These are phyloP conservation scores for Pseudomyrmex cubaensis DNA, from an alignment of 1,140 invertebrate genomes.

Conservation along the genomic window DNA sequence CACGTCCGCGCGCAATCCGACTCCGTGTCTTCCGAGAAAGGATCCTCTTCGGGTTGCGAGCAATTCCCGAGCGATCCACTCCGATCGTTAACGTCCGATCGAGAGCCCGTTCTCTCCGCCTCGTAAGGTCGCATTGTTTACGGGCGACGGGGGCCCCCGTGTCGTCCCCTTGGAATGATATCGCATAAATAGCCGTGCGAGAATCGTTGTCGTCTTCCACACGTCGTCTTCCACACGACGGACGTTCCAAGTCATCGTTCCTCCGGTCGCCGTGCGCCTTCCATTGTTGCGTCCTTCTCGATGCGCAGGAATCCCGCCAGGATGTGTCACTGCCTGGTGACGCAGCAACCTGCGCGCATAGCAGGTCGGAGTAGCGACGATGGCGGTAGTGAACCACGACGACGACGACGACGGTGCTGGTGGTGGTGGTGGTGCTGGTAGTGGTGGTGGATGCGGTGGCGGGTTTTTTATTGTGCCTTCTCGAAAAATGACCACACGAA, in stretches of 20 bases:
- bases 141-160: conserved; percentile 62
- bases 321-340: conserved; percentile 71
- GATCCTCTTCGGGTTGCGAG: background rate
- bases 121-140: conserved; percentile 71
- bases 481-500: conserved; percentile 80
- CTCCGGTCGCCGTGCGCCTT: conserved; percentile 29
- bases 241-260: conserved; percentile 62
- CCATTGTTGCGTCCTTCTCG: conserved; percentile 36
- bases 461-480: conserved; percentile 68
- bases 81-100: conserved; percentile 45
- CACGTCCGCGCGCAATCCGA: background rate
- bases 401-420: too few species aligned
- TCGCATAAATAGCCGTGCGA: conserved; percentile 71
- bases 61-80: background rate
- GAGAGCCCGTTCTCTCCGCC: conserved; percentile 43
- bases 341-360: conserved; percentile 68
- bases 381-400: too few species aligned
- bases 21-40: background rate
- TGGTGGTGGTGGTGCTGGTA: conserved; percentile 43
- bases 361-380: conserved; percentile 56
- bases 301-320: conserved; percentile 61
- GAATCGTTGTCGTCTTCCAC: conserved; percentile 47
- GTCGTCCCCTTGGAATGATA: conserved; percentile 69
- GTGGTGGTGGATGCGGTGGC: conserved; percentile 24
- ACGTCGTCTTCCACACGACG: conserved; percentile 59